phyloP scores from a whole-genome alignment of 37 sponge, comb jelly and placozoan genomes.

The Ianthella basta region DNA sequence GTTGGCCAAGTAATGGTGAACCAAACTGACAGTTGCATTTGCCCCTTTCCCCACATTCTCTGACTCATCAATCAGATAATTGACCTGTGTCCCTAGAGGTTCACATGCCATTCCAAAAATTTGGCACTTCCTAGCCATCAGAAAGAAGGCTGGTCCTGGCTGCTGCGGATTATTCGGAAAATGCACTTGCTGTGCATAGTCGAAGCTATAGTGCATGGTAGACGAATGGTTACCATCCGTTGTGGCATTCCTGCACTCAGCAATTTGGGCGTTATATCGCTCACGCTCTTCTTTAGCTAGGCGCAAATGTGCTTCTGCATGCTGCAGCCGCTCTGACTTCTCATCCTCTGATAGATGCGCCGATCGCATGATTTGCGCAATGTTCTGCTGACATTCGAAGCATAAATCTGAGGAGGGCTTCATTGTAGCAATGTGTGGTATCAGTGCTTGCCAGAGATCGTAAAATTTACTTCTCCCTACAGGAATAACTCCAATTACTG shows the following conservation, averaged over 20 bases:
- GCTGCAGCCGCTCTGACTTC: not conserved
- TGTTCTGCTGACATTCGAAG: constrained; percentile 34
- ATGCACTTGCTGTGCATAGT: constrained; percentile 29
- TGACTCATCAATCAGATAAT: constrained; percentile 35
- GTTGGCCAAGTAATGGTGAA: constrained; percentile 20
- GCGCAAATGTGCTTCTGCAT: constrained; percentile 5
- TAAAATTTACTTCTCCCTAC: constrained; percentile 16
- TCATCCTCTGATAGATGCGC: constrained; percentile 15
- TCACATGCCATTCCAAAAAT: constrained; percentile 36
- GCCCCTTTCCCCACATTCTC: constrained; percentile 34
- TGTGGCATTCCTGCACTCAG: not conserved
- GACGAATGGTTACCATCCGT: not conserved
- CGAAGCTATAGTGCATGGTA: constrained; percentile 36
- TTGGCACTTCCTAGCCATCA: constrained; percentile 19
- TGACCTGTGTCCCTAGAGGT: not conserved
- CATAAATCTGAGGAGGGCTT: constrained; percentile 30
- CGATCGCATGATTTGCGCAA: not conserved
- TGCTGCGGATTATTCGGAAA: constrained; percentile 35
- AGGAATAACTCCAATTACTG: too few species aligned
- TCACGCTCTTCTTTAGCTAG: constrained; percentile 4
- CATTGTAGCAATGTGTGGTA: constrained; percentile 28
- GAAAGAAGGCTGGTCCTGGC: constrained; percentile 43
- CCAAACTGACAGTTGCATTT: constrained; percentile 23
- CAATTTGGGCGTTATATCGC: constrained; percentile 4
- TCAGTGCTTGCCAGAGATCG: not conserved